These are phyloP conservation scores for Ctenopoma multispine DNA, from an alignment of 2,797 vertebrate species.

Conservation along the genomic window DNA sequence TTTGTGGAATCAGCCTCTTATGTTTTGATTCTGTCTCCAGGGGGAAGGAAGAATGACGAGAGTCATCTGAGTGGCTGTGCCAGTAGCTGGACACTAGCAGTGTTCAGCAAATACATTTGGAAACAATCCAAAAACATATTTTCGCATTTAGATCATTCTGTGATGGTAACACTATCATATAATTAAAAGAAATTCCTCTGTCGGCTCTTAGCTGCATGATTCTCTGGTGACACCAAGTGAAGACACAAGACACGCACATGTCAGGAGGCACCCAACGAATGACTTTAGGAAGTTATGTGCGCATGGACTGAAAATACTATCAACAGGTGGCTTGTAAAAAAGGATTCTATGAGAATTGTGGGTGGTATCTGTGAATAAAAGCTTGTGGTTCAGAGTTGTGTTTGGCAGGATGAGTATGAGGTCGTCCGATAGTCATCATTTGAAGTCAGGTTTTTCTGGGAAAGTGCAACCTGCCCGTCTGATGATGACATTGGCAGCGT, in stretches of 20 bases:
- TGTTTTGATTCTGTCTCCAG: conserved; percentile 18
- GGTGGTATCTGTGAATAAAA: conserved; percentile 32
- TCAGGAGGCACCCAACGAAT: background rate
- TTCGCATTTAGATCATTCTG: conserved; percentile 10
- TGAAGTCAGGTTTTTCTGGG: conserved; percentile 96
- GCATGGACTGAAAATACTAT: background rate
- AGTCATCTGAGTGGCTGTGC: conserved; percentile 2
- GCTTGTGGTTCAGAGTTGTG: background rate
- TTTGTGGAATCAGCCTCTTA: background rate
- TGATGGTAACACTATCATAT: background rate
- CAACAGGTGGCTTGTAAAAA: conserved; percentile 4
- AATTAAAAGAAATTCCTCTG: conserved; percentile 1
- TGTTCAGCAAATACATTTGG: conserved; percentile 6
- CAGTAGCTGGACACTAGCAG: background rate
- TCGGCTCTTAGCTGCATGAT: conserved; percentile 17
- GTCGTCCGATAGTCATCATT: conserved; percentile 76
- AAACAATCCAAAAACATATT: conserved; percentile 3
- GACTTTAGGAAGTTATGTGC: background rate
- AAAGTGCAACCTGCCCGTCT: conserved; percentile 93
- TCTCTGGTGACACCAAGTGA: conserved; percentile 53
- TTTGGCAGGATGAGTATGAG: conserved; percentile 11
- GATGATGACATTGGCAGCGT: conserved; percentile 94
- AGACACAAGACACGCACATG: conserved; percentile 21
- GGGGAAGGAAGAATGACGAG: conserved; percentile 23
- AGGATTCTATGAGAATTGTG: background rate